A percentile compares a stretch with the other conserved stretches of the same genome.
Conservation (phyloP, 2,888 invertebrate genomes). For the Papilio gigon region DNA sequence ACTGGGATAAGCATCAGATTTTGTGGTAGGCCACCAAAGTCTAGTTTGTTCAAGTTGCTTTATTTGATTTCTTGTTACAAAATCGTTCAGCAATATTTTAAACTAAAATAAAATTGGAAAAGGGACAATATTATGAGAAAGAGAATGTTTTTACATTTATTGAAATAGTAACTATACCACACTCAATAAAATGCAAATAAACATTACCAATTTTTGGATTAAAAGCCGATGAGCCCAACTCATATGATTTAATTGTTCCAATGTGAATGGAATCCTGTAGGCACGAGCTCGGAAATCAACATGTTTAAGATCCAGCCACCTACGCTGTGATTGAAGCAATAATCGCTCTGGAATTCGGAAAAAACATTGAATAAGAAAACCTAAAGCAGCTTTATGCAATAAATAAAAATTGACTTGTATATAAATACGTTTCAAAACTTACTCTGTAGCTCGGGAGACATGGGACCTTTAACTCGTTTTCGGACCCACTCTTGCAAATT, state of each 20-base stretch:
- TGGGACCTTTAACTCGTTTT: conserved; percentile 62
- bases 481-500: conserved; percentile 72
- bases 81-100: conserved; percentile 60
- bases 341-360: conserved; percentile 63
- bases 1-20: conserved; percentile 67
- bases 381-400: background rate
- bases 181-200: conserved; percentile 18
- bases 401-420: background rate
- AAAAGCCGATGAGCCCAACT: conserved; percentile 67
- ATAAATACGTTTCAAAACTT: conserved; percentile 43
- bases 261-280: conserved; percentile 65
- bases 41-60: conserved; percentile 69
- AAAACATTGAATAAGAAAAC: background rate
- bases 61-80: conserved; percentile 62
- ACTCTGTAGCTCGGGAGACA: conserved; percentile 60
- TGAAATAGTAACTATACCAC: background rate
- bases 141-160: background rate
- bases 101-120: conserved; percentile 56
- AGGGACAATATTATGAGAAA: background rate
- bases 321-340: conserved; percentile 91
- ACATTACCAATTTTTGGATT: conserved; percentile 64
- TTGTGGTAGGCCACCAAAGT: conserved; percentile 74
- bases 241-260: conserved; percentile 62
- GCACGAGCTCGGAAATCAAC: conserved; percentile 68
- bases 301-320: conserved; percentile 80